A percentile compares a stretch with the other conserved stretches of the same genome.
Conservation (phyloP, 2,888 invertebrate species). For the Liopterus haemorrhoidalis region DNA sequence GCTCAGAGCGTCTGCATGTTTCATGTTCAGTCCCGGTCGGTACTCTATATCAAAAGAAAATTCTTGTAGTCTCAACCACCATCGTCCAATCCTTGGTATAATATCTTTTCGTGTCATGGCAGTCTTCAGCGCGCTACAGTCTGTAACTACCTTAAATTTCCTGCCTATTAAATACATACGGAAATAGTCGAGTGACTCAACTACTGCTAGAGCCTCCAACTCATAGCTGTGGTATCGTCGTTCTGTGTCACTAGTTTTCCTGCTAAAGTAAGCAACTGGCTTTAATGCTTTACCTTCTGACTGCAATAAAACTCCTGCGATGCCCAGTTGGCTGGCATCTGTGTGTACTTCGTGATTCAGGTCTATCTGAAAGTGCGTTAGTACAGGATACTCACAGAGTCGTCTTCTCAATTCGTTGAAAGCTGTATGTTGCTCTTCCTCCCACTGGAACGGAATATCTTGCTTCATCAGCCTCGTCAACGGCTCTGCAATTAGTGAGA, state of each 20-base stretch:
- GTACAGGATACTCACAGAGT: no score
- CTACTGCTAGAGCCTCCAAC: constrained; percentile 21
- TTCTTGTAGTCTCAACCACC: constrained; percentile 25
- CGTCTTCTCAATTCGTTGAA: no score
- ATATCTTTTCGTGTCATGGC: constrained; percentile 23
- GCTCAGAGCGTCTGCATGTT: constrained; percentile 37
- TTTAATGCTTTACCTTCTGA: background rate
- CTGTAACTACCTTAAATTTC: constrained; percentile 24
- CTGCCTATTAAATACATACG: constrained; percentile 22
- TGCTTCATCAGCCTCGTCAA: no score
- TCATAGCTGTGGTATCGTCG: constrained; percentile 23
- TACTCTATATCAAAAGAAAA: constrained; percentile 25
- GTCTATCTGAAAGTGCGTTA: no score
- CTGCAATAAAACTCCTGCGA: constrained; percentile 29
- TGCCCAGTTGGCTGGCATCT: constrained; percentile 27
- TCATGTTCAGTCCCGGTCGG: constrained; percentile 32
- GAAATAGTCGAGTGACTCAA: constrained; percentile 22
- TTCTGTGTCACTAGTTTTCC: constrained; percentile 22
- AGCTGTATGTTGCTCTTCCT: no score
- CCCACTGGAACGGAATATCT: no score
- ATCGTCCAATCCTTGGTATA: constrained; percentile 26
- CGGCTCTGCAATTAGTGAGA: no score
- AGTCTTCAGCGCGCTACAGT: constrained; percentile 27
- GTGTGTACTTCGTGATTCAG: no score
- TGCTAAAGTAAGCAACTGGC: constrained; percentile 29